Base-by-base conservation (phyloP, 2,888 invertebrate genomes). In the Macropis europaea region DNA sequence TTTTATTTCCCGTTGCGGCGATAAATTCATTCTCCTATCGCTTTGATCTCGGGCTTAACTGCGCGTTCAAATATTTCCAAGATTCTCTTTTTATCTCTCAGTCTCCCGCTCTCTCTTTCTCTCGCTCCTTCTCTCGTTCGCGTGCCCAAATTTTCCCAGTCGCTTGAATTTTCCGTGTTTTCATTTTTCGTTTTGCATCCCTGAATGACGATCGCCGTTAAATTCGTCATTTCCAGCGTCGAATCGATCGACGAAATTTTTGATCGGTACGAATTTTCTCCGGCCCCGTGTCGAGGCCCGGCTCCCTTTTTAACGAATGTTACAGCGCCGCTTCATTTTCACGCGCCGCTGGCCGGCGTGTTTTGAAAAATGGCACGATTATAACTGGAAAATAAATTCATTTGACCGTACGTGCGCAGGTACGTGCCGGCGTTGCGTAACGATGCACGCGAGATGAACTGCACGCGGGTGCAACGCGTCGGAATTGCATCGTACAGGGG, bases 391-490 rank as follows among this genome's bases (percentile, higher is more conserved):
- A 54, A 61, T 54, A 48, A 61, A 50, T 61, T 48, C 3, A n/a
- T 42, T 30, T 13, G 9, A 30, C 1, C 7, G 7, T 26, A 4
- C 22, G n/a, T 1, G 9, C 17, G 6, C 13, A 15, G n/a, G 24
- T 19, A 22, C 59, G 13, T n/a, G 11, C 7, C n/a, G n/a, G 32
- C 30, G 53, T 24, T 34, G 60, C 50, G 48, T 50, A 62, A 45
- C 59, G 62, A 62, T 56, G 74, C 61, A 53, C 64, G 56, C 56
- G 50, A 56, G 42, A 53, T 56, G 50, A 69, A 69, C 54, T 63
- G 63, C 52, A 47, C n/a, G 13, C 42, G 47, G 47, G 26, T 4
- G 48, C 40, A 36, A 50, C 47, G 53, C 50, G 57, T 22, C 47
- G 57, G 66, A 60, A 62, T 69, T 62, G 61, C 57, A 50, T 43